Base-by-base conservation (phyloP, 2,113 vertebrate genomes). In the Columba janthina region DNA sequence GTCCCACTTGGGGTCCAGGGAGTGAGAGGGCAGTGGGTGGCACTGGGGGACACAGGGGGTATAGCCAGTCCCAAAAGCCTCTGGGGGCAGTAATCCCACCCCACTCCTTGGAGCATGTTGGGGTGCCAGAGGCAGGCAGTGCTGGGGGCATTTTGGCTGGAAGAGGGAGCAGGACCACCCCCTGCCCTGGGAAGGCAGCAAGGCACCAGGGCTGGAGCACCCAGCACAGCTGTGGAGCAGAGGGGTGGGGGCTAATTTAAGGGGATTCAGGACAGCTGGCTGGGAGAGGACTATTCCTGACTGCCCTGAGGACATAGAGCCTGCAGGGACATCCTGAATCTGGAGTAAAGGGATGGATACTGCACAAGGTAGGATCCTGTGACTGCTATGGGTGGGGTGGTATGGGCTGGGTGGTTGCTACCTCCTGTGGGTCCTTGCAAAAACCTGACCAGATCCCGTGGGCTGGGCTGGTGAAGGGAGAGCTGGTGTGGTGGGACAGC, bases 381-480 rank as follows among this genome's bases (percentile, higher is more conserved):
- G 29, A 32, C 22, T 14, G 5, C 32, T 3, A 7, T 0, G 0
- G 1, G 0, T 15, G 19, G 62, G 18, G 18, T 3, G 6, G 24
- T 29, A 46, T 34, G 29, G n/a, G 22, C 19, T 62, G 67, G 46
- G 34, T 2, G 26, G 62, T 51, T 28, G 46, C 46, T 48, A 32
- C 50, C 25, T 26, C 31, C 20, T 0, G 15, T 16, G 21, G 58
- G 32, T 80, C 46, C 1, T 60, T 88, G 74, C 78, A 6, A 5
- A 40, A 85, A 51, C 10, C 2, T 13, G 9, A 28, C 31, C 58
- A 79, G 34, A 6, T 9, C 7, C 51, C 26, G 15, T 0, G 5
- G 65, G 46, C 4, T 0, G 0, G 53, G 62, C 46, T 62, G 5
- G 5, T 3, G 8, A 46, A 48, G 34, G 29, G 28, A 15, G n/a